These are phyloP conservation scores for Dynastes tityus DNA, from an alignment of 2,888 invertebrate genomes.

Conservation along the genomic window DNA sequence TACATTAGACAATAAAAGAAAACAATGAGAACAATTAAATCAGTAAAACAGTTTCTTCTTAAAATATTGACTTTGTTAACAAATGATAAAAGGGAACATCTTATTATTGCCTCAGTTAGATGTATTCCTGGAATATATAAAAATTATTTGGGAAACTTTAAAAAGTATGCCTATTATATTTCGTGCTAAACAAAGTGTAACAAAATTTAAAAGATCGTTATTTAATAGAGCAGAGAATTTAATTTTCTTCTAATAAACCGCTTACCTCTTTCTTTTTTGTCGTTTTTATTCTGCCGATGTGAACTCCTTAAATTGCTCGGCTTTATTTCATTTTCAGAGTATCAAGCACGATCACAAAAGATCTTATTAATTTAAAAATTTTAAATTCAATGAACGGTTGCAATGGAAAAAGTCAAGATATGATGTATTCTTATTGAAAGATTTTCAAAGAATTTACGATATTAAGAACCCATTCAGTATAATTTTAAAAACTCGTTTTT, in stretches of 20 bases:
- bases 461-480: background rate
- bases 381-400: background rate
- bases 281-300: background rate
- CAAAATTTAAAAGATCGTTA: no score
- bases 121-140: no score
- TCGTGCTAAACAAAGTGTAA: no score
- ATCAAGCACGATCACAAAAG: background rate
- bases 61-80: background rate
- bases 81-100: background rate
- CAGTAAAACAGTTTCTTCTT: no score
- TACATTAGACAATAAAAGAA: no score
- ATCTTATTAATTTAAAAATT: background rate
- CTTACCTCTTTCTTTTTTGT: background rate
- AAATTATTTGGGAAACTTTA: no score
- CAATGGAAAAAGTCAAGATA: background rate
- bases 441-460: background rate
- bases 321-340: background rate
- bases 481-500: background rate
- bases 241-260: constrained; percentile 2
- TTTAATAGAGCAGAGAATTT: background rate
- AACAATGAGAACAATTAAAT: no score
- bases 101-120: no score
- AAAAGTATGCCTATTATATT: no score
- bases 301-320: background rate
- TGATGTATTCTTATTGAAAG: background rate